Percentiles rank a stretch among this genome's conserved stretches.
phyloP scores from a whole-genome alignment of 1,140 invertebrate species.

The Acromyrmex heyeri region DNA sequence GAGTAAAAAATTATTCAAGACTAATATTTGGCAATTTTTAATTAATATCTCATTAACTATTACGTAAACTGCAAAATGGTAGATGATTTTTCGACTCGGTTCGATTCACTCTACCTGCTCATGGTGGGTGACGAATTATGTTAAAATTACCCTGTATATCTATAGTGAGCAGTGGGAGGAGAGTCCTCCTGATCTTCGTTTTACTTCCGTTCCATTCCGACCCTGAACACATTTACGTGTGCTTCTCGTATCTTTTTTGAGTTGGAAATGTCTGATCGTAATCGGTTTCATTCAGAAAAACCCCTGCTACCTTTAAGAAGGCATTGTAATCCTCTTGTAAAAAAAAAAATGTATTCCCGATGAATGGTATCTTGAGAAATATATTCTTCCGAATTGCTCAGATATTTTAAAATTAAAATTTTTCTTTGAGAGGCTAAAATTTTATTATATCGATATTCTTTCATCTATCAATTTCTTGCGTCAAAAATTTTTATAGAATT shows the following conservation, averaged over 20 bases:
- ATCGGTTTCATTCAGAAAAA: conserved; percentile 64
- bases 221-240: conserved; percentile 5
- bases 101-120: too few species aligned
- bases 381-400: neutral
- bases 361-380: neutral
- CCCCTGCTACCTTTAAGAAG: neutral
- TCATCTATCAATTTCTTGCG: neutral
- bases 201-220: neutral
- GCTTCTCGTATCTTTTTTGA: conserved; percentile 11
- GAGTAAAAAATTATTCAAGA: too few species aligned
- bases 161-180: neutral
- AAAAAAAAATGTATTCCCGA: neutral
- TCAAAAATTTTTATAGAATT: neutral
- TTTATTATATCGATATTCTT: too few species aligned
- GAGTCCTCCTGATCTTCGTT: neutral
- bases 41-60: too few species aligned
- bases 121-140: too few species aligned
- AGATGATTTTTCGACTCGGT: too few species aligned
- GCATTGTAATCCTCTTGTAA: neutral
- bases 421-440: neutral
- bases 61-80: too few species aligned
- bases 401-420: neutral
- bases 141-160: too few species aligned
- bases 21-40: too few species aligned
- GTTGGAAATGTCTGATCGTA: conserved; percentile 71